These are phyloP conservation scores for Heterotilapia buettikoferi DNA, from an alignment of 2,113 vertebrate genomes.

Conservation along the genomic window DNA sequence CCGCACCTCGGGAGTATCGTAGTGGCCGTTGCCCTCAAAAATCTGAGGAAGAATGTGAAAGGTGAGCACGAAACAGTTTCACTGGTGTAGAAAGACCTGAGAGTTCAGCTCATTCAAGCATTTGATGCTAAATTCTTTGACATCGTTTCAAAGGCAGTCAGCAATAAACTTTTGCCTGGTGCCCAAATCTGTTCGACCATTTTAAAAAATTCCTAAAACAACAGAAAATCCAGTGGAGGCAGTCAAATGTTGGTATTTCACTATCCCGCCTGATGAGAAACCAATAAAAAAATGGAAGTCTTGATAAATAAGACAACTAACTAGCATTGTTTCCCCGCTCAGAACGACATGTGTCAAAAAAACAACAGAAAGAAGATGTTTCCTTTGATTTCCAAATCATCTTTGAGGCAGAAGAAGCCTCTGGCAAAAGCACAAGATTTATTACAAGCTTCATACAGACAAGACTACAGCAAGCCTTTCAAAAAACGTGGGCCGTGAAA, in stretches of 20 bases:
- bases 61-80: not conserved
- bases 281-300: not conserved
- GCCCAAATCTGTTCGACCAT: not conserved
- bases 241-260: not conserved
- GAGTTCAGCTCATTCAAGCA: not conserved
- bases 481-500: not conserved
- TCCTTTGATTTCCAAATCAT: slow-evolving; percentile 33
- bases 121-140: not conserved
- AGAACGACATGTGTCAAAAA: slow-evolving; percentile 24
- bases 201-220: accelerated
- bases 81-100: not conserved
- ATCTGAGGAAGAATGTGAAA: slow-evolving; percentile 65
- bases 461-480: not conserved
- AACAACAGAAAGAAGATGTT: slow-evolving; percentile 16
- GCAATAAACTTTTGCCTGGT: not conserved
- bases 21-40: slow-evolving; percentile 96
- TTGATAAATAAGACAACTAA: slow-evolving; percentile 2
- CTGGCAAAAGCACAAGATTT: slow-evolving; percentile 6
- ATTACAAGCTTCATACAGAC: not conserved
- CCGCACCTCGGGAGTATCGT: slow-evolving; percentile 91
- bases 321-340: not conserved
- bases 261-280: not conserved
- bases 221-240: not conserved
- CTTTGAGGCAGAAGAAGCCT: slow-evolving; percentile 12
- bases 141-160: not conserved